Percentiles rank a stretch among this genome's conserved stretches.
Conservation (phyloP, 2,113 vertebrate genomes). For the Nymphicus hollandicus region DNA sequence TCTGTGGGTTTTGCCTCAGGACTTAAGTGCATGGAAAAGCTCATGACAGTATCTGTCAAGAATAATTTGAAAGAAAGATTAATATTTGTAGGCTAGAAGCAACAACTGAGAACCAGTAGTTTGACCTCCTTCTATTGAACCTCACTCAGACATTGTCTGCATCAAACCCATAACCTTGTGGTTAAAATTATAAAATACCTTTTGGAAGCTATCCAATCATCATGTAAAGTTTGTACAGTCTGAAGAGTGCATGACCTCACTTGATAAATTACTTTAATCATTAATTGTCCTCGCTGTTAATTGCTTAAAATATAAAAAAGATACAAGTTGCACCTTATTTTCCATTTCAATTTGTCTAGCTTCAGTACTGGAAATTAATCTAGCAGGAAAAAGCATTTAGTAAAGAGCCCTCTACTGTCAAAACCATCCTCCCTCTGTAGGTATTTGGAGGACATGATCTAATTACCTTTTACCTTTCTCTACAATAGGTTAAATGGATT, state of each 20-base stretch:
- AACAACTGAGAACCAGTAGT: neutral
- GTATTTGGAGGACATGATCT: neutral
- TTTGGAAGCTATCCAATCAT: neutral
- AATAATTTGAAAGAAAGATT: slow-evolving; percentile 52
- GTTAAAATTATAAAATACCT: neutral
- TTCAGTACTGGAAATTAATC: neutral
- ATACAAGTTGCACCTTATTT: neutral
- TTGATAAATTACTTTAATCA: neutral
- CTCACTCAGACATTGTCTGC: neutral
- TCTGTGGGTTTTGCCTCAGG: slow-evolving; percentile 30
- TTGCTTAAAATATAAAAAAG: neutral
- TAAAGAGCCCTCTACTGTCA: neutral
- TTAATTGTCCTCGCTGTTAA: neutral
- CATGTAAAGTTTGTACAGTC: neutral
- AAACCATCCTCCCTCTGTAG: neutral
- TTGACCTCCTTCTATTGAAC: slow-evolving; percentile 3
- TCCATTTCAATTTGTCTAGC: neutral
- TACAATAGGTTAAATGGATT: neutral
- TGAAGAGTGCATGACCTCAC: neutral
- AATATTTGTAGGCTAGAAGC: slow-evolving; percentile 19
- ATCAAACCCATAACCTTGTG: neutral
- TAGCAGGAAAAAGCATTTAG: neutral
- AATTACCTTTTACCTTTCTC: neutral
- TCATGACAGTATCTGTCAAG: slow-evolving; percentile 32
- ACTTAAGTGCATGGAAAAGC: neutral